A percentile compares a stretch with the other conserved stretches of the same genome.
These are phyloP conservation scores for Quadriops clusia DNA, from an alignment of 2,888 invertebrate genomes.

Conservation along the genomic window DNA sequence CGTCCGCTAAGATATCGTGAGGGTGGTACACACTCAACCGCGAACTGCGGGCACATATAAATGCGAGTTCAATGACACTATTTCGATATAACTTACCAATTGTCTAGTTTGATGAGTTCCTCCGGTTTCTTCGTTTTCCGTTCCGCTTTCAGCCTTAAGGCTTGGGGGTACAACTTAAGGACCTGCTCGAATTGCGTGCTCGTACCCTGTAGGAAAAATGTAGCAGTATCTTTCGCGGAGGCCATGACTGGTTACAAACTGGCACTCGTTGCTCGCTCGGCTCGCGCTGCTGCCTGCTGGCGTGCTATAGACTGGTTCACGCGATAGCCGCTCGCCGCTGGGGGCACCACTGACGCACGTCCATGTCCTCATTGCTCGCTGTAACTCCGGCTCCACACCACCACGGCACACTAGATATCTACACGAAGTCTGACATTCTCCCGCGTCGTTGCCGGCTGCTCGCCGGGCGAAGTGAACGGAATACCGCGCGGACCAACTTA, in stretches of 20 bases:
- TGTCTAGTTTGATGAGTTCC: constrained; percentile 88
- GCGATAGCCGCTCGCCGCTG: constrained; percentile 20
- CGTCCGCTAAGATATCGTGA: constrained; percentile 44
- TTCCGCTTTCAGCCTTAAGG: constrained; percentile 80
- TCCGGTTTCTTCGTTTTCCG: constrained; percentile 86
- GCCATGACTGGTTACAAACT: constrained; percentile 38
- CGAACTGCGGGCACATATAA: constrained; percentile 23
- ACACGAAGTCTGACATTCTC: constrained; percentile 35
- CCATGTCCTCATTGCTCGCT: constrained; percentile 12
- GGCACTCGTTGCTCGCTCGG: constrained; percentile 21
- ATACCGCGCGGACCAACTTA: too few relatives aligned
- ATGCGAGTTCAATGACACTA: constrained; percentile 25
- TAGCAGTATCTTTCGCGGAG: constrained; percentile 82
- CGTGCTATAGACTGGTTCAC: constrained; percentile 19
- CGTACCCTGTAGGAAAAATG: constrained; percentile 86
- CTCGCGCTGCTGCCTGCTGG: constrained; percentile 23
- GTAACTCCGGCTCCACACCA: constrained; percentile 25
- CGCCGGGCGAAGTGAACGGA: too few relatives aligned
- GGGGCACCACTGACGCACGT: constrained; percentile 23
- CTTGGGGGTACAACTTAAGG: constrained; percentile 83
- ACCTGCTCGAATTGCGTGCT: constrained; percentile 79
- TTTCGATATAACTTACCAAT: constrained; percentile 63
- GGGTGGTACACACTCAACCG: constrained; percentile 45
- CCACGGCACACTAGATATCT: constrained; percentile 26
- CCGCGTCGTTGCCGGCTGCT: constrained; percentile 26